phyloP scores from a whole-genome alignment of 1,140 invertebrate genomes.

The Cherax destructor region DNA sequence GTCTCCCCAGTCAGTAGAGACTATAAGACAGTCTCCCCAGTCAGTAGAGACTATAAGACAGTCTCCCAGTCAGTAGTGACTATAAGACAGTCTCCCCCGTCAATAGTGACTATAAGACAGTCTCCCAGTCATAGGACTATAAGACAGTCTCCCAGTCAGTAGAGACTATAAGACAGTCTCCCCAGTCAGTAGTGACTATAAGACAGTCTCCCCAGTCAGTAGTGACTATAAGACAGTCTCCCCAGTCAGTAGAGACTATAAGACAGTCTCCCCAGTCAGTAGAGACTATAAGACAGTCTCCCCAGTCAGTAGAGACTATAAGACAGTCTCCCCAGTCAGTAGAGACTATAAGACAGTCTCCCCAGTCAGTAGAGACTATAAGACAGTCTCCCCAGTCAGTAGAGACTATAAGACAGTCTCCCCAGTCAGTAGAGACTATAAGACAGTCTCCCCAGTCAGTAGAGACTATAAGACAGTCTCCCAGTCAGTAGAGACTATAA shows the following conservation, averaged over 20 bases:
- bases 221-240: not conserved
- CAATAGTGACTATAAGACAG: not conserved
- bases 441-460: not conserved
- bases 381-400: not conserved
- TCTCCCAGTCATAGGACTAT: no score
- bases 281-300: not conserved
- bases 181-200: not conserved
- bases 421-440: not conserved
- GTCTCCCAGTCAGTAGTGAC: not conserved
- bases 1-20: not conserved
- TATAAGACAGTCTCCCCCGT: not conserved
- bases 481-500: not conserved
- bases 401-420: not conserved
- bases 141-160: no score
- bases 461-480: not conserved
- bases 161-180: not conserved
- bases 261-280: not conserved
- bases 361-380: not conserved
- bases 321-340: not conserved
- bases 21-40: not conserved
- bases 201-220: not conserved
- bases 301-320: not conserved
- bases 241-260: not conserved
- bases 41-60: not conserved
- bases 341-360: not conserved